Percentiles rank a stretch among this genome's conserved stretches.
Conservation (phyloP, 2,888 invertebrate species). For the Meghimatium bilineatum region DNA sequence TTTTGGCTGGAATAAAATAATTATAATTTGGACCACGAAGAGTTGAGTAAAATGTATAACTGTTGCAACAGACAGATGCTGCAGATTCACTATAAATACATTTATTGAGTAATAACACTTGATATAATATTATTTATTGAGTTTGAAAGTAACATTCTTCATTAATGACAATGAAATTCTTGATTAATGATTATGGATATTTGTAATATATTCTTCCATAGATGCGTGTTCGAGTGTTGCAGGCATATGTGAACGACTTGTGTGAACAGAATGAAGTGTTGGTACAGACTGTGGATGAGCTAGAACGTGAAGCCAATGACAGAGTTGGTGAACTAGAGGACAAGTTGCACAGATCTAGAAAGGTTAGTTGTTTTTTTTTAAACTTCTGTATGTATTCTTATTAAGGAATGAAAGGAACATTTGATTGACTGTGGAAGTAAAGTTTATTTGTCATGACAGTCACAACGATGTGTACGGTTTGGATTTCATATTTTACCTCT, state of each 20-base stretch:
- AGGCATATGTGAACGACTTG: constrained; percentile 76
- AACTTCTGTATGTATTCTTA: too few species aligned
- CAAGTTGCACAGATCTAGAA: constrained; percentile 71
- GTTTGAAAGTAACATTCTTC: not conserved
- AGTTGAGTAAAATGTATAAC: too few species aligned
- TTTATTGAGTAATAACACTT: too few species aligned
- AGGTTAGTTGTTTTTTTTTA: constrained; percentile 68
- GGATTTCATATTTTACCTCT: too few species aligned
- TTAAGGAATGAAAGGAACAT: too few species aligned
- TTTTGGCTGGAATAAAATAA: too few species aligned
- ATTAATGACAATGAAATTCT: not conserved
- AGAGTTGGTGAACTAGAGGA: constrained; percentile 70
- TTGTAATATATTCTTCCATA: constrained; percentile 54
- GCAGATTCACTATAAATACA: too few species aligned
- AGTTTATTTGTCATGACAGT: not conserved
- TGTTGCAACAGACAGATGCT: too few species aligned
- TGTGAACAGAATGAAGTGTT: constrained; percentile 76
- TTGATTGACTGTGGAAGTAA: not conserved
- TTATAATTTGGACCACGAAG: too few species aligned
- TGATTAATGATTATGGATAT: not conserved
- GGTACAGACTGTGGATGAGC: constrained; percentile 76
- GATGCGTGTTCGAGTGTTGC: constrained; percentile 72
- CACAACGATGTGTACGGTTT: too few species aligned
- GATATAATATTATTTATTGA: not conserved
- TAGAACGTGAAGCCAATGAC: constrained; percentile 75